Percentiles rank a stretch among this genome's conserved stretches.
These are phyloP conservation scores for Quadriops clusia DNA, from an alignment of 2,888 invertebrate genomes.

Conservation along the genomic window DNA sequence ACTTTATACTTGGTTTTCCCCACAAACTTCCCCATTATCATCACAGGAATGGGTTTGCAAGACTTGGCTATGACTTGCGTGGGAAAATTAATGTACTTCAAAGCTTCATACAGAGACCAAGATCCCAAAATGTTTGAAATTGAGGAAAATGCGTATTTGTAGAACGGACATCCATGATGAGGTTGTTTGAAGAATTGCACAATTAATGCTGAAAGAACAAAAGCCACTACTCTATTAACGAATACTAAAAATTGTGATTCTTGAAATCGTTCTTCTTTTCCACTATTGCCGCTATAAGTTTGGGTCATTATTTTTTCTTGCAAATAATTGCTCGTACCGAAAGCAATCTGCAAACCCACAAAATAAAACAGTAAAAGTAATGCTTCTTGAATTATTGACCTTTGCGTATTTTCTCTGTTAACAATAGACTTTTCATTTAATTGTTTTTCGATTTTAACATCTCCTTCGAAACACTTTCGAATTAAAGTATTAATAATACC, in stretches of 20 bases:
- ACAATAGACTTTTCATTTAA: slow-evolving; percentile 26
- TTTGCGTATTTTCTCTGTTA: slow-evolving; percentile 28
- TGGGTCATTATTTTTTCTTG: slow-evolving; percentile 98
- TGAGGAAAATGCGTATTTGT: slow-evolving; percentile 91
- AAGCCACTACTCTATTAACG: slow-evolving; percentile 82
- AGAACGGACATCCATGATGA: slow-evolving; percentile 73
- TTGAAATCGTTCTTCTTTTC: slow-evolving; percentile 60
- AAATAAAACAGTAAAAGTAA: slow-evolving; percentile 65
- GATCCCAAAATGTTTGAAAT: slow-evolving; percentile 96
- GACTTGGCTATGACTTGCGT: slow-evolving; percentile 95
- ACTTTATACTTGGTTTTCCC: slow-evolving; percentile 75
- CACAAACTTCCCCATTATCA: slow-evolving; percentile 94
- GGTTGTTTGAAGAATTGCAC: slow-evolving; percentile 49
- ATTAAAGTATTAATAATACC: slow-evolving; percentile 37
- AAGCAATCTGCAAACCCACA: slow-evolving; percentile 77
- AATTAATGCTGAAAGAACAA: slow-evolving; percentile 56
- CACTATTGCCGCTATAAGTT: slow-evolving; percentile 52
- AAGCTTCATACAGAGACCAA: slow-evolving; percentile 99
- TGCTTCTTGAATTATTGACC: slow-evolving; percentile 46
- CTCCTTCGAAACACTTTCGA: slow-evolving; percentile 42
- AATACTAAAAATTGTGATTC: slow-evolving; percentile 97
- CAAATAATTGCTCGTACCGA: slow-evolving; percentile 89
- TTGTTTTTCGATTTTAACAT: slow-evolving; percentile 37
- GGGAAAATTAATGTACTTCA: slow-evolving; percentile 96
- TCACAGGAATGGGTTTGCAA: slow-evolving; percentile 95